phyloP scores from a whole-genome alignment of 2,888 invertebrate genomes.

The Chloromyia formosa region DNA sequence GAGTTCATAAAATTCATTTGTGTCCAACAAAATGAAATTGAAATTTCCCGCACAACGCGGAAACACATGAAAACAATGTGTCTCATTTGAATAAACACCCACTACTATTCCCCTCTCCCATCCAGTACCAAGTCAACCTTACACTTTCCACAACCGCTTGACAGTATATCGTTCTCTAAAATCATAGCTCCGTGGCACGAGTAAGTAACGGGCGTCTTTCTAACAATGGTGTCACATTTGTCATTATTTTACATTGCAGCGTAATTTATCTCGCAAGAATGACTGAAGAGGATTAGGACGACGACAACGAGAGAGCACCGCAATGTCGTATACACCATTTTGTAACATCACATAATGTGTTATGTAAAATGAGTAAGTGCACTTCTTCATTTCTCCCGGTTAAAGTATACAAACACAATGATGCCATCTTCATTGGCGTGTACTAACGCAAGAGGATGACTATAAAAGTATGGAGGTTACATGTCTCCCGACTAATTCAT shows the following conservation, averaged over 20 bases:
- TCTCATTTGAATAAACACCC: not conserved
- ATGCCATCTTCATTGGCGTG: too few relatives aligned
- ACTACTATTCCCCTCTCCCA: not conserved
- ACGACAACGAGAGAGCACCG: too few relatives aligned
- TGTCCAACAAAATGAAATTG: too few relatives aligned
- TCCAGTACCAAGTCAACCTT: not conserved
- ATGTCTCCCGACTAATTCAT: not conserved
- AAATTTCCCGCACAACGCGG: too few relatives aligned
- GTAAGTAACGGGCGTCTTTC: not conserved
- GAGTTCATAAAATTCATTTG: too few relatives aligned
- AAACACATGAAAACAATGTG: not conserved
- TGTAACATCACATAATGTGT: not conserved
- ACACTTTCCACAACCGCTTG: not conserved
- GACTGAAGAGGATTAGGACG: not conserved
- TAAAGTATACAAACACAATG: too few relatives aligned
- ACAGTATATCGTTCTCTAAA: not conserved
- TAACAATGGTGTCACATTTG: constrained; percentile 3
- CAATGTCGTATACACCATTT: too few relatives aligned
- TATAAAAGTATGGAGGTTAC: not conserved
- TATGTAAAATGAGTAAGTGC: constrained; percentile 2
- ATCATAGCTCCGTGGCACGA: not conserved
- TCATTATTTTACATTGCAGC: constrained; percentile 5
- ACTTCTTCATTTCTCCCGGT: not conserved
- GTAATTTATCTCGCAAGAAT: not conserved
- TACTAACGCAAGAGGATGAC: not conserved